phyloP scores from a whole-genome alignment of 2,888 invertebrate species.

The Herminia tarsipennalis region DNA sequence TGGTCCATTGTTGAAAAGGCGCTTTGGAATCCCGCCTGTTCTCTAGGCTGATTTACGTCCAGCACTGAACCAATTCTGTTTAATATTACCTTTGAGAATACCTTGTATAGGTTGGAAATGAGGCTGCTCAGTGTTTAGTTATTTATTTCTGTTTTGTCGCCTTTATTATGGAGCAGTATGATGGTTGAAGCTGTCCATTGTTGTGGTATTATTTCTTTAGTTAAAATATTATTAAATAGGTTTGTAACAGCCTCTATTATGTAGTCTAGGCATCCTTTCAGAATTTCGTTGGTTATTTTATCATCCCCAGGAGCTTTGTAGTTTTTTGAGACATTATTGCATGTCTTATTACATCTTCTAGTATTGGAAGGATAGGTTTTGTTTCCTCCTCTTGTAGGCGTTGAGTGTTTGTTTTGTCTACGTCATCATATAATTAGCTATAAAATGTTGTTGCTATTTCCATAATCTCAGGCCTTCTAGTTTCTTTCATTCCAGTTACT shows the following conservation, averaged over 20 bases:
- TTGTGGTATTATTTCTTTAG: not conserved
- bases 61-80: not conserved
- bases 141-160: not conserved
- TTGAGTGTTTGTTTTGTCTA: not conserved
- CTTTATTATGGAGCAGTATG: slow-evolving; percentile 7
- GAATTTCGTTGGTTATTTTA: slow-evolving; percentile 6
- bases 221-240: not conserved
- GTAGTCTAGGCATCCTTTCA: slow-evolving; percentile 3
- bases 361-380: not conserved
- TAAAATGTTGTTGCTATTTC: slow-evolving; percentile 8
- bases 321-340: not conserved
- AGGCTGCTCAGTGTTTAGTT: slow-evolving; percentile 8
- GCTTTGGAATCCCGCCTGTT: slow-evolving; percentile 5
- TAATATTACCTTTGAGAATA: not conserved
- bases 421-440: slow-evolving; percentile 4
- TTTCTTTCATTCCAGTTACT: not conserved
- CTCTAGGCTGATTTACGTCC: slow-evolving; percentile 5
- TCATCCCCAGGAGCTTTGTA: slow-evolving; percentile 5
- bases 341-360: not conserved
- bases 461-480: slow-evolving; percentile 1
- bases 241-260: not conserved
- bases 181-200: not conserved
- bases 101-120: slow-evolving; percentile 1
- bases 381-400: not conserved
- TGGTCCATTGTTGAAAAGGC: slow-evolving; percentile 5